Conservation (phyloP, 2,888 invertebrate genomes). For the Brachypalpus laphriformis region DNA sequence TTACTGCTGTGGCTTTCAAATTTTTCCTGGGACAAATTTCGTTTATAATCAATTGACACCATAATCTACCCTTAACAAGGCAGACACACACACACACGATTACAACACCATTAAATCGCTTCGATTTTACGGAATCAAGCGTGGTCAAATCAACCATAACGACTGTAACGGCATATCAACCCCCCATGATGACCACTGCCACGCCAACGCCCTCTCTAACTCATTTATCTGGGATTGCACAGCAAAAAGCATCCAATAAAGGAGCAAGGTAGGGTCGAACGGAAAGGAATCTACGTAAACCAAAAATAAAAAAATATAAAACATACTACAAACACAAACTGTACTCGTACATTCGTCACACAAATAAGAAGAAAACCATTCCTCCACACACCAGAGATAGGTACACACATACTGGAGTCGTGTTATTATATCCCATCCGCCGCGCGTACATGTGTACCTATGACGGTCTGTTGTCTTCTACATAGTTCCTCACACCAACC, state of each 20-base stretch:
- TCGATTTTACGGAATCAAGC: slow-evolving; percentile 65
- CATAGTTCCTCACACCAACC: slow-evolving; percentile 37
- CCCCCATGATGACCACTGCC: slow-evolving; percentile 14
- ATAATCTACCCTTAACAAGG: slow-evolving; percentile 2
- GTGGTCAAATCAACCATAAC: slow-evolving; percentile 70
- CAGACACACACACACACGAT: slow-evolving; percentile 22
- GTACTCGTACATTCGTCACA: slow-evolving; percentile 69
- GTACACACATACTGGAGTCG: slow-evolving; percentile 5
- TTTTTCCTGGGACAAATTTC: neutral
- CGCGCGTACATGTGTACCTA: slow-evolving; percentile 44
- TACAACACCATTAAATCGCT: slow-evolving; percentile 70
- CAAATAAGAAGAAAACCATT: slow-evolving; percentile 71
- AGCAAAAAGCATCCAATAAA: slow-evolving; percentile 45
- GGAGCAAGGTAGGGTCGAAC: slow-evolving; percentile 29
- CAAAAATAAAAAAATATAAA: slow-evolving; percentile 65
- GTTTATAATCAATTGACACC: neutral
- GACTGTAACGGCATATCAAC: slow-evolving; percentile 44
- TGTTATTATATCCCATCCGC: slow-evolving; percentile 57
- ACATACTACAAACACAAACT: slow-evolving; percentile 67
- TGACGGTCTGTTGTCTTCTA: slow-evolving; percentile 63
- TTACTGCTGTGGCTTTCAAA: no score
- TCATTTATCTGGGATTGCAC: slow-evolving; percentile 42
- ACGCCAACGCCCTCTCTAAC: slow-evolving; percentile 59
- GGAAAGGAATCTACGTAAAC: neutral
- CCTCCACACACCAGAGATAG: slow-evolving; percentile 1